Percentiles rank a stretch among this genome's conserved stretches.
These are phyloP conservation scores for Lophura nycthemera DNA, from an alignment of 2,113 vertebrate species.

Conservation along the genomic window DNA sequence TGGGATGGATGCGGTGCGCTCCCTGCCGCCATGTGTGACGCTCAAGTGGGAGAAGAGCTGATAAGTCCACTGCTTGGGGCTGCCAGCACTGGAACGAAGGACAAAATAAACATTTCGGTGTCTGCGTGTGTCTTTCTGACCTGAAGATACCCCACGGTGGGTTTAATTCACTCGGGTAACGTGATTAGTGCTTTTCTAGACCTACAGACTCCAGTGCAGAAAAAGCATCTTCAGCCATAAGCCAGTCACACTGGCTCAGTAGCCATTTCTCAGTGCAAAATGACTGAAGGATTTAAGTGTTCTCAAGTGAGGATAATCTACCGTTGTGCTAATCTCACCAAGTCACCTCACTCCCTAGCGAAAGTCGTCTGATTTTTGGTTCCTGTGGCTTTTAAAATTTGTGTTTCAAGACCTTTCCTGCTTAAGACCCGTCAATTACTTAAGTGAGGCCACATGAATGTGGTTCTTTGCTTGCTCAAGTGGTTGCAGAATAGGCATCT, in stretches of 20 bases:
- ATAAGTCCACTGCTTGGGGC: not conserved
- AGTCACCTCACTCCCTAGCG: not conserved
- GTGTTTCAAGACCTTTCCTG: not conserved
- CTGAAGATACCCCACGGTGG: not conserved
- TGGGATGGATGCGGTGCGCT: not conserved
- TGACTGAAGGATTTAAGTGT: not conserved
- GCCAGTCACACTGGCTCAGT: not conserved
- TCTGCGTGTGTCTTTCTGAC: not conserved
- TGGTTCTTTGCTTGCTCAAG: not conserved
- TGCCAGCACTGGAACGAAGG: not conserved
- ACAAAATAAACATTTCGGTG: not conserved
- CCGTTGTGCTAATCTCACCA: not conserved
- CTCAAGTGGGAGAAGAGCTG: constrained; percentile 41
- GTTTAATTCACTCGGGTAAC: not conserved
- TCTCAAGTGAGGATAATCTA: not conserved
- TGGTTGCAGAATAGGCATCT: not conserved
- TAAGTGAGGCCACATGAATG: not conserved
- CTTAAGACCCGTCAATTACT: not conserved
- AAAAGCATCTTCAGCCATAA: not conserved
- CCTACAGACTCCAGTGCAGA: not conserved
- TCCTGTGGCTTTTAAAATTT: not conserved
- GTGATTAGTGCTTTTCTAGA: not conserved
- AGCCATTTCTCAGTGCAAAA: not conserved
- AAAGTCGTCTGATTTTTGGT: not conserved
- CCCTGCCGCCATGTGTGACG: constrained; percentile 26